A percentile compares a stretch with the other conserved stretches of the same genome.
Evolutionary conservation across 2,888 invertebrate genomes (phyloP).

Genomic region (Malacosoma neustria): DNA sequence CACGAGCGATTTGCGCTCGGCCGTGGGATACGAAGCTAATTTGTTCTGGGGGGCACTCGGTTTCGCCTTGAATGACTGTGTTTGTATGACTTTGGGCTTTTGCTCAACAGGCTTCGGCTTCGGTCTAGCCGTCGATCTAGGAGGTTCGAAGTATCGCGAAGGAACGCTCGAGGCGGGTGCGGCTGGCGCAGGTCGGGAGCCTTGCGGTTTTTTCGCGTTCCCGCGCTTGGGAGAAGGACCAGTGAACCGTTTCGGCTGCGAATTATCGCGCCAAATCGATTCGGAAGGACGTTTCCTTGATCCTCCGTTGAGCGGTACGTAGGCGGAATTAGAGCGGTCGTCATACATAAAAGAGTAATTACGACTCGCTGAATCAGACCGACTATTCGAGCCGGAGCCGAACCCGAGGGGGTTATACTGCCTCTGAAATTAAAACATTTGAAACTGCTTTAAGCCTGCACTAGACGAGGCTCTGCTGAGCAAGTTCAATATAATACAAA

Average conservation of each 20-base stretch:
- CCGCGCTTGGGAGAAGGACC: conserved; percentile 9
- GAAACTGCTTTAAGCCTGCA: background rate
- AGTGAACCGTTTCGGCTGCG: conserved; percentile 26
- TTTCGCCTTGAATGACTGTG: conserved; percentile 6
- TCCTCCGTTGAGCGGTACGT: conserved; percentile 13
- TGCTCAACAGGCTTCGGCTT: background rate
- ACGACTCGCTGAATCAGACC: conserved; percentile 7
- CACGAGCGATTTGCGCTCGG: background rate
- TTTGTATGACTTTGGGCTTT: background rate
- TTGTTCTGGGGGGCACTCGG: conserved; percentile 3
- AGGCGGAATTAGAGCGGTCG: conserved; percentile 12
- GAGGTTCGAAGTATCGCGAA: conserved; percentile 2
- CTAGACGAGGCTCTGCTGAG: background rate
- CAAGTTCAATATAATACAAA: too few species aligned
- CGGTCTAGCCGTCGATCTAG: background rate
- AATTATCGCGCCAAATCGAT: conserved; percentile 23
- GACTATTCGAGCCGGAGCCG: background rate
- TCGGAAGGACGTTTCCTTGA: conserved; percentile 29
- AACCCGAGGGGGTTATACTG: conserved; percentile 15
- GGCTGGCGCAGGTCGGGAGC: conserved; percentile 11
- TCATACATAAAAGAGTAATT: conserved; percentile 29
- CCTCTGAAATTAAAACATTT: conserved; percentile 42
- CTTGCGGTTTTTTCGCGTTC: conserved; percentile 14
- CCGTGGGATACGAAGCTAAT: background rate
- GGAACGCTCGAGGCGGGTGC: conserved; percentile 4